Evolutionary conservation across 2,797 vertebrate species (phyloP).

Genomic region (Todus mexicanus): DNA sequence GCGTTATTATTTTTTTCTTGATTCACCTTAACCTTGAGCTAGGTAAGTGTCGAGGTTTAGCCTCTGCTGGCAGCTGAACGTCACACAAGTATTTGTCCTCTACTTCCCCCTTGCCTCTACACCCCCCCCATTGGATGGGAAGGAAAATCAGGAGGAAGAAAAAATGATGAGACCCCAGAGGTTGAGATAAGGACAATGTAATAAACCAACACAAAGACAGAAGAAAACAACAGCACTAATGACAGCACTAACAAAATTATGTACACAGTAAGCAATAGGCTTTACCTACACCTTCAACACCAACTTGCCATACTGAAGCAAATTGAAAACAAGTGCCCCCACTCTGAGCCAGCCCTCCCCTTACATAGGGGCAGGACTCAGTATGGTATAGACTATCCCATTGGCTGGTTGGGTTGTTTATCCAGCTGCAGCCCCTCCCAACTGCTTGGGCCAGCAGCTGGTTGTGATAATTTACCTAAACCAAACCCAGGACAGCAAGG

Average conservation of each 20-base stretch:
- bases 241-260: too few species aligned
- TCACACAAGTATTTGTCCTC: background rate
- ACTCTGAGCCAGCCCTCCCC: too few species aligned
- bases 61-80: background rate
- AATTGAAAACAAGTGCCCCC: too few species aligned
- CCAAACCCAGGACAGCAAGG: background rate
- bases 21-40: background rate
- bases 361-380: too few species aligned
- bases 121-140: background rate
- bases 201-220: too few species aligned
- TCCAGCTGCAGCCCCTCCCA: background rate
- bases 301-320: background rate
- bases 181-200: too few species aligned
- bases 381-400: too few species aligned
- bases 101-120: background rate
- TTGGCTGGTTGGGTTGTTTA: background rate
- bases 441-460: background rate
- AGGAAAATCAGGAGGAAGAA: background rate
- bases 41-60: background rate
- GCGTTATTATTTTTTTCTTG: background rate
- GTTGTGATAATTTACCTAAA: background rate
- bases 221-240: too few species aligned
- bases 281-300: too few species aligned
- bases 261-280: too few species aligned
- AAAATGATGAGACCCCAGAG: too few species aligned